phyloP scores from a whole-genome alignment of 2,888 invertebrate genomes.

The Quadroppia sp. region DNA sequence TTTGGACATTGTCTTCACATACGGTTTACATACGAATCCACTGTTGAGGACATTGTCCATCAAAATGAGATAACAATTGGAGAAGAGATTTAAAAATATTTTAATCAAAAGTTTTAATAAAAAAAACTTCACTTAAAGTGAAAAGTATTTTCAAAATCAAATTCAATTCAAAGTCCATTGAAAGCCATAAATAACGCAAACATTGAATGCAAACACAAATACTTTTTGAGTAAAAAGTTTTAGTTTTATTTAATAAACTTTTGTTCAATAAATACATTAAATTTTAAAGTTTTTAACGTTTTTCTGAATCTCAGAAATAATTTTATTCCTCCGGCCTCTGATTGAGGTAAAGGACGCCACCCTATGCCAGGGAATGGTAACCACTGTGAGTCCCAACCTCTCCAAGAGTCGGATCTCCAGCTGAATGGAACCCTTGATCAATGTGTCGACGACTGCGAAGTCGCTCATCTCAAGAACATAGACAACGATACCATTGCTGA shows the following conservation, averaged over 20 bases:
- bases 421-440: not conserved
- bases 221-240: too few relatives aligned
- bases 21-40: constrained; percentile 47
- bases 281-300: not conserved
- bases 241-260: not conserved
- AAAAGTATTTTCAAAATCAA: too few relatives aligned
- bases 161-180: too few relatives aligned
- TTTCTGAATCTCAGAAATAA: not conserved
- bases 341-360: not conserved
- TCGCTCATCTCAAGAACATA: not conserved
- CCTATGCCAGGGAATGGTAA: constrained; percentile 15
- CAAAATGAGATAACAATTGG: not conserved
- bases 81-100: too few relatives aligned
- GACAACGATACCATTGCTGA: constrained; percentile 4
- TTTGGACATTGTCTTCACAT: not conserved
- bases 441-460: not conserved
- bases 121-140: too few relatives aligned
- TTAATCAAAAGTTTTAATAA: too few relatives aligned
- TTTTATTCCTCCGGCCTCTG: not conserved
- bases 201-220: too few relatives aligned
- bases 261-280: not conserved
- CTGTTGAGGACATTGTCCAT: constrained; percentile 45
- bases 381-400: not conserved
- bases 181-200: too few relatives aligned
- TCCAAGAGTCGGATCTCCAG: not conserved